phyloP scores from a whole-genome alignment of 2,888 invertebrate genomes.

The Mantis religiosa region DNA sequence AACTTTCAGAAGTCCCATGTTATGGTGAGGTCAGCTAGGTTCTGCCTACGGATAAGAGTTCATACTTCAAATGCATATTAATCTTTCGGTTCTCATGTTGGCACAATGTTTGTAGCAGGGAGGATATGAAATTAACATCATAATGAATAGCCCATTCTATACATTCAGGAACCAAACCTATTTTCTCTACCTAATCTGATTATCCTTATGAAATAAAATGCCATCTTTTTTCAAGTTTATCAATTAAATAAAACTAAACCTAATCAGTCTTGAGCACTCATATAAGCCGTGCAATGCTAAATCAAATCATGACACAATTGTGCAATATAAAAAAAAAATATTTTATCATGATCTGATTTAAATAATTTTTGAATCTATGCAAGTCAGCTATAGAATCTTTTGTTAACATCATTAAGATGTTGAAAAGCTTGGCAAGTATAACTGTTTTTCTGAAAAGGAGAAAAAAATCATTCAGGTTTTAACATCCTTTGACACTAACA shows the following conservation, averaged over 20 bases:
- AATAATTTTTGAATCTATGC: not conserved
- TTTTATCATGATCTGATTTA: not conserved
- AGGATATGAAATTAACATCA: not conserved
- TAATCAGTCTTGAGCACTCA: conserved; percentile 4
- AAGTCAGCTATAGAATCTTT: not conserved
- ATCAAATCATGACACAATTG: not conserved
- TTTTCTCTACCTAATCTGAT: not conserved
- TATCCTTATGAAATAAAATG: not conserved
- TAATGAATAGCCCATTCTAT: not conserved
- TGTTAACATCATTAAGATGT: not conserved
- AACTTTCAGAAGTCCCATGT: not conserved
- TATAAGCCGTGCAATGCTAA: not conserved
- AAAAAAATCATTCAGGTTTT: too few species aligned
- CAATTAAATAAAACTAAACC: not conserved
- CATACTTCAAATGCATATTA: not conserved
- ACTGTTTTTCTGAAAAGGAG: not conserved
- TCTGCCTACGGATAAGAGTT: not conserved
- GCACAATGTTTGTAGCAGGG: not conserved
- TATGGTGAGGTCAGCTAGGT: not conserved
- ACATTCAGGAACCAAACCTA: not conserved
- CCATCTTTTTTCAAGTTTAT: not conserved
- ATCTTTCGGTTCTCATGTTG: not conserved
- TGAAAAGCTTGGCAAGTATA: not conserved
- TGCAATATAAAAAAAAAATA: not conserved
- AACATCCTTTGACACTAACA: too few species aligned